phyloP scores from a whole-genome alignment of 2,888 invertebrate genomes.

The Brenthis ino region DNA sequence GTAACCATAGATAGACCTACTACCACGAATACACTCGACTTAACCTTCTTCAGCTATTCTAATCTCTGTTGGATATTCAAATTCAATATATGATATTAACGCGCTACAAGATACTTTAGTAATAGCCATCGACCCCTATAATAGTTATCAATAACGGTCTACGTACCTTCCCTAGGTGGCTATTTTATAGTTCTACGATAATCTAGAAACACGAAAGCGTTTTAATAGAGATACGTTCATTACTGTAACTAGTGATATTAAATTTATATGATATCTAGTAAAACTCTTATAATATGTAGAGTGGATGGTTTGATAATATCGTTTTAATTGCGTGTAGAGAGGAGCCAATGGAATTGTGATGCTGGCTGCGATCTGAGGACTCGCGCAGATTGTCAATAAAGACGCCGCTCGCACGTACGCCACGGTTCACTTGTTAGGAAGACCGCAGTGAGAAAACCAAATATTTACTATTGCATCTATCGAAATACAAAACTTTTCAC shows the following conservation, averaged over 20 bases:
- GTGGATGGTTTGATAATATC: slow-evolving; percentile 68
- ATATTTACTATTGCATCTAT: slow-evolving; percentile 67
- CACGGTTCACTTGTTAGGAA: slow-evolving; percentile 69
- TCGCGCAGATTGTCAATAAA: slow-evolving; percentile 60
- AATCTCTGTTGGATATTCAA: slow-evolving; percentile 25
- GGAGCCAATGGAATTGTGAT: slow-evolving; percentile 60
- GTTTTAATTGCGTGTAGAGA: slow-evolving; percentile 71
- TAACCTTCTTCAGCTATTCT: slow-evolving; percentile 28
- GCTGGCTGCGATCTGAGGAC: slow-evolving; percentile 53
- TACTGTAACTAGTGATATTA: slow-evolving; percentile 38
- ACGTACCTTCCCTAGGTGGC: slow-evolving; percentile 31
- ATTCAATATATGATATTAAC: slow-evolving; percentile 37
- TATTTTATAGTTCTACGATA: slow-evolving; percentile 38
- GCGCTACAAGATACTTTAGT: slow-evolving; percentile 36
- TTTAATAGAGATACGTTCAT: slow-evolving; percentile 39
- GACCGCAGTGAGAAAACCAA: slow-evolving; percentile 68
- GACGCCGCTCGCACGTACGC: slow-evolving; percentile 59
- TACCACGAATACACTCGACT: slow-evolving; percentile 44
- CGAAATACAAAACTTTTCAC: slow-evolving; percentile 69
- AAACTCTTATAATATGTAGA: slow-evolving; percentile 47
- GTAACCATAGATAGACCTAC: slow-evolving; percentile 50
- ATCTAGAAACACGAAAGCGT: slow-evolving; percentile 37
- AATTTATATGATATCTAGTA: slow-evolving; percentile 39
- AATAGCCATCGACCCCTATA: slow-evolving; percentile 34
- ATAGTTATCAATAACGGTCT: slow-evolving; percentile 39